These are phyloP conservation scores for Gasterosteus aculeatus DNA, from an alignment of 2,113 vertebrate species.

Conservation along the genomic window DNA sequence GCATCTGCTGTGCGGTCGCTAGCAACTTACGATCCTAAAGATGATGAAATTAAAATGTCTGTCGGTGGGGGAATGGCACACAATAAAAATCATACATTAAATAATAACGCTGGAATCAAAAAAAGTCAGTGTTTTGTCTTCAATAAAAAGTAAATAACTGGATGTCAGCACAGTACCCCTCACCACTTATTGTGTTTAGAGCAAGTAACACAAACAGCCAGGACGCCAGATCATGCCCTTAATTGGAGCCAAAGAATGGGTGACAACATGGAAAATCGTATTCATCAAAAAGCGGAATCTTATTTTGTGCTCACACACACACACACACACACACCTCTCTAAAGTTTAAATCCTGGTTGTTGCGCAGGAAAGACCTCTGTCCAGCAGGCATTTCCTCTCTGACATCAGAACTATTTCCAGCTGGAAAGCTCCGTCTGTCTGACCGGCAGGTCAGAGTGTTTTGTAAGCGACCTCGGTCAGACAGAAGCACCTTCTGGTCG, in stretches of 20 bases:
- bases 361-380: conserved; percentile 71
- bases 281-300: conserved; percentile 58
- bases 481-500: conserved; percentile 3
- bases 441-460: conserved; percentile 26
- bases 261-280: conserved; percentile 64
- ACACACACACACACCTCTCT: conserved; percentile 50
- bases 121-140: conserved; percentile 5
- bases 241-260: conserved; percentile 48
- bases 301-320: conserved; percentile 36
- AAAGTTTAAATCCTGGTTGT: conserved; percentile 55
- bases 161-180: background rate
- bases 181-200: conserved; percentile 32
- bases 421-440: conserved; percentile 53
- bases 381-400: conserved; percentile 79
- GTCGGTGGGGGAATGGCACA: background rate
- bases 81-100: background rate
- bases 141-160: background rate
- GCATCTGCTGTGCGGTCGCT: conserved; percentile 97
- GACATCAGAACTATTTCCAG: conserved; percentile 75
- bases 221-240: conserved; percentile 46
- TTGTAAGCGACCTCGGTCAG: conserved; percentile 12
- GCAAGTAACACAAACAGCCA: conserved; percentile 27
- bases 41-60: background rate
- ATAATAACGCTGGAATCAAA: background rate
- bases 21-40: conserved; percentile 94